phyloP scores from a whole-genome alignment of 2,888 invertebrate species.

The Cetonia aurata region DNA sequence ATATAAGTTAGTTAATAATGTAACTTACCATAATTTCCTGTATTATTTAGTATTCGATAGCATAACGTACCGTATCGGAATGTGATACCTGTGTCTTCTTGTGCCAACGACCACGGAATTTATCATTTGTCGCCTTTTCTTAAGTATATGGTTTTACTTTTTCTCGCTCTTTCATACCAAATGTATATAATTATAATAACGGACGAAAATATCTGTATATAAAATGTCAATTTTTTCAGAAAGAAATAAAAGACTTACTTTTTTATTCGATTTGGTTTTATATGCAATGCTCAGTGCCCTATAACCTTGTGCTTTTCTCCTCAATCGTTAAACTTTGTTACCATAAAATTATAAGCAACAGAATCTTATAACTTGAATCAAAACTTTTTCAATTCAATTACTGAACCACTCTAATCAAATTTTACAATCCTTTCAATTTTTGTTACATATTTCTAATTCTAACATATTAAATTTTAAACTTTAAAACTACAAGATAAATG shows the following conservation, averaged over 20 bases:
- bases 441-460: too few relatives aligned
- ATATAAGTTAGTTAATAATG: neutral
- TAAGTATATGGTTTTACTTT: conserved; percentile 25
- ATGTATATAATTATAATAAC: conserved; percentile 27
- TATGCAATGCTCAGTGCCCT: conserved; percentile 14
- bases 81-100: conserved; percentile 60
- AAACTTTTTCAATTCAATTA: too few relatives aligned
- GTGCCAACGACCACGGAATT: conserved; percentile 55
- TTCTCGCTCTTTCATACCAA: conserved; percentile 17
- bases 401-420: too few relatives aligned
- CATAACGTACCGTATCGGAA: conserved; percentile 51
- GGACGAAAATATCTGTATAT: conserved; percentile 38
- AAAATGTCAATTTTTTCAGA: conserved; percentile 37
- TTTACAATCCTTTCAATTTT: too few relatives aligned
- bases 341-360: too few relatives aligned
- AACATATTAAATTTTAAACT: too few relatives aligned
- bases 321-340: too few relatives aligned
- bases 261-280: conserved; percentile 34
- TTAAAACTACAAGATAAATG: too few relatives aligned
- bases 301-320: too few relatives aligned
- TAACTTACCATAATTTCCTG: neutral
- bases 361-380: too few relatives aligned
- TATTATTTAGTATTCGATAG: conserved; percentile 11
- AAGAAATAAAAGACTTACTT: conserved; percentile 46
- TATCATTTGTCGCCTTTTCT: conserved; percentile 28